A percentile compares a stretch with the other conserved stretches of the same genome.
These are phyloP conservation scores for Crematogaster levior DNA, from an alignment of 2,888 invertebrate species.

Conservation along the genomic window DNA sequence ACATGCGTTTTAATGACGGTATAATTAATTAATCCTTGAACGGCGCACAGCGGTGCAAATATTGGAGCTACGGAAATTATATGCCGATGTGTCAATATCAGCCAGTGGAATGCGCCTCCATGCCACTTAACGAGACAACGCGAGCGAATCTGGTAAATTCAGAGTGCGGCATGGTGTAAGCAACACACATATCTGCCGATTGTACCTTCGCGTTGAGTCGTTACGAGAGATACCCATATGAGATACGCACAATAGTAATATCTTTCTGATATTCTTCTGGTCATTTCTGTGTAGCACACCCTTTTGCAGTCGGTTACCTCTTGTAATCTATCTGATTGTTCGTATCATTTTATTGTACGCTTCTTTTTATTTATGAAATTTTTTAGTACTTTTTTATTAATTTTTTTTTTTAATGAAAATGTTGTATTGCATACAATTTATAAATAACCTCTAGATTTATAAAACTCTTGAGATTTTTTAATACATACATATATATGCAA, in stretches of 20 bases:
- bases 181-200: constrained; percentile 65
- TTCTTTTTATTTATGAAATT: background rate
- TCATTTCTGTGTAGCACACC: constrained; percentile 54
- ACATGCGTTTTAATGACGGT: constrained; percentile 58
- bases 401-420: background rate
- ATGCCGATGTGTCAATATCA: constrained; percentile 56
- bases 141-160: constrained; percentile 42
- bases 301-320: constrained; percentile 4
- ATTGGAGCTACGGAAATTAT: constrained; percentile 58
- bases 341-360: background rate
- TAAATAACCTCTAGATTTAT: too few relatives aligned
- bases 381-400: background rate
- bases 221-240: constrained; percentile 52
- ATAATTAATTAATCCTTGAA: constrained; percentile 62
- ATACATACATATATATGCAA: background rate
- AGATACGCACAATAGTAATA: constrained; percentile 63
- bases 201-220: constrained; percentile 33
- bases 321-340: constrained; percentile 15
- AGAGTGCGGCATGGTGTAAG: constrained; percentile 40
- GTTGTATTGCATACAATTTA: background rate
- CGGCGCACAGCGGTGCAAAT: constrained; percentile 37
- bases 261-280: constrained; percentile 63
- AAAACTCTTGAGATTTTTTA: background rate
- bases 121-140: constrained; percentile 51
- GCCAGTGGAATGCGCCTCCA: constrained; percentile 42